phyloP scores from a whole-genome alignment of 2,797 vertebrate genomes.

The Typhlichthys eigenmanni region DNA sequence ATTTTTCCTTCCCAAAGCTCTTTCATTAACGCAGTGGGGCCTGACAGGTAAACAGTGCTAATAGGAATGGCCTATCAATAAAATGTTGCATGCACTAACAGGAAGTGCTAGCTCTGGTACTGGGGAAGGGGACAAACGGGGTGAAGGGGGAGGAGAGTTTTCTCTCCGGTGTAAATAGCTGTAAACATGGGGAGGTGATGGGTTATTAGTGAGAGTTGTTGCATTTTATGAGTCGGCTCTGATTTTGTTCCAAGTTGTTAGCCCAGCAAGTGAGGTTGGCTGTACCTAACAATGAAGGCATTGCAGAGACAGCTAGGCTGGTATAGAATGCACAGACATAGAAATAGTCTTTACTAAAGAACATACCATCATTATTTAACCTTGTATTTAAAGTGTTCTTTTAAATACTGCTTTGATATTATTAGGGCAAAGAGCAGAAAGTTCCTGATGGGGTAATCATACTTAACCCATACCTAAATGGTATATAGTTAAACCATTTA shows the following conservation, averaged over 20 bases:
- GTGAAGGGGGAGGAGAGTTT: constrained; percentile 42
- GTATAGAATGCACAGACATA: neutral
- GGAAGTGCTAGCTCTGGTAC: constrained; percentile 70
- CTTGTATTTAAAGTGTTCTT: constrained; percentile 11
- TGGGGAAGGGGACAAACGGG: constrained; percentile 41
- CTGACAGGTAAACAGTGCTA: constrained; percentile 93
- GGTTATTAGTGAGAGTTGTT: constrained; percentile 55
- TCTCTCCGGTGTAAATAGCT: constrained; percentile 72
- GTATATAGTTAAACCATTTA: constrained; percentile 25
- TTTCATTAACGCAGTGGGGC: constrained; percentile 89
- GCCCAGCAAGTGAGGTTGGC: constrained; percentile 10
- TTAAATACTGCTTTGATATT: constrained; percentile 51
- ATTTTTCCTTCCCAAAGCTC: constrained; percentile 90
- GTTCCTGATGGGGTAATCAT: constrained; percentile 5
- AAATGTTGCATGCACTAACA: constrained; percentile 83
- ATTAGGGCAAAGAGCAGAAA: constrained; percentile 30
- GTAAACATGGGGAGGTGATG: constrained; percentile 64
- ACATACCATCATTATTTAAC: no score
- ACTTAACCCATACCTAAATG: no score
- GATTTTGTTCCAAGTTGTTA: constrained; percentile 31
- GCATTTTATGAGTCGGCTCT: constrained; percentile 21
- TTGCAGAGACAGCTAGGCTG: constrained; percentile 20
- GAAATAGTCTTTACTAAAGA: no score
- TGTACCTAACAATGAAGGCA: neutral
- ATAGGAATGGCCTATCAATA: constrained; percentile 93